Percentiles rank a stretch among this genome's conserved stretches.
phyloP scores from a whole-genome alignment of 2,113 vertebrate species.

The Micromys minutus region DNA sequence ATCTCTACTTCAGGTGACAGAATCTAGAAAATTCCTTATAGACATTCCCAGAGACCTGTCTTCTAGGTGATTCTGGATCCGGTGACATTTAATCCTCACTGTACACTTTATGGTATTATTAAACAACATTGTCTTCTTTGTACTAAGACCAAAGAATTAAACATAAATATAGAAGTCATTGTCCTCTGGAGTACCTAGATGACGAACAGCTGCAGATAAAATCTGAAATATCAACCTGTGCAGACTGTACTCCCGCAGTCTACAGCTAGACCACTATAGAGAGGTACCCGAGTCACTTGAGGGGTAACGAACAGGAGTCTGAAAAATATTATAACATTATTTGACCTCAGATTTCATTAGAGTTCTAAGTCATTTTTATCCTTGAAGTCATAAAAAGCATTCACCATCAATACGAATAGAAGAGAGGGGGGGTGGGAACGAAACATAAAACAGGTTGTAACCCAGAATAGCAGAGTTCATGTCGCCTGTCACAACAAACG shows the following conservation, averaged over 20 bases:
- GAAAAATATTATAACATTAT: neutral
- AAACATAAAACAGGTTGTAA: neutral
- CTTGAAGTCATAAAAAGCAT: neutral
- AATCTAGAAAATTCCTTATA: neutral
- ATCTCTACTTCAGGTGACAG: neutral
- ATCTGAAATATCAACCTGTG: neutral
- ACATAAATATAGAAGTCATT: neutral
- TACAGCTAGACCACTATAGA: neutral
- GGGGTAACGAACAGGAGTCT: neutral
- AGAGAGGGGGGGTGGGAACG: neutral
- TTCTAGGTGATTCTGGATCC: neutral
- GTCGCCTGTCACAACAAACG: neutral
- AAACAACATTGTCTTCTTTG: neutral
- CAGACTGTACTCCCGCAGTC: neutral
- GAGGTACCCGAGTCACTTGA: neutral
- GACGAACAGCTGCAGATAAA: conserved; percentile 7
- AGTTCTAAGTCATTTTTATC: conserved; percentile 1
- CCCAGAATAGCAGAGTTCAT: neutral
- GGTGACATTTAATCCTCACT: too few relatives aligned
- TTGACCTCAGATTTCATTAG: neutral
- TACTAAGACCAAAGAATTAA: neutral
- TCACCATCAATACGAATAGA: neutral
- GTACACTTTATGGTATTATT: neutral
- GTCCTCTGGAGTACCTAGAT: neutral
- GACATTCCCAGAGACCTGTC: neutral